Base-by-base conservation (phyloP, 2,888 invertebrate genomes). In the Agelastica alni region DNA sequence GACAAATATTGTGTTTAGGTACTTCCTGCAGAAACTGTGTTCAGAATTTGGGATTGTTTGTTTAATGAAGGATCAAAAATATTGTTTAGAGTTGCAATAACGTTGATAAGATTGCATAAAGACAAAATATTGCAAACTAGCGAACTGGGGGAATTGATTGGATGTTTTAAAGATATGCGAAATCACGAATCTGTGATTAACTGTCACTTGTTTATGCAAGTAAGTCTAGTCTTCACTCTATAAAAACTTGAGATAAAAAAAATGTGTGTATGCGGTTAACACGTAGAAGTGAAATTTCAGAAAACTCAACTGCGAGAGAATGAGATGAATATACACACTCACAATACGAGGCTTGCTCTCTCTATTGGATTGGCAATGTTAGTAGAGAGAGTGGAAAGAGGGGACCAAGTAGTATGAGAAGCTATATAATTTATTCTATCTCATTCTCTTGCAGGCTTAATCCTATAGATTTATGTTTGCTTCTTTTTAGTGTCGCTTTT, bases 21-120 rank as follows among this genome's bases (percentile, higher is more conserved):
- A 48, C 81, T 96, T 56, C 96, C 96, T 1, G 88, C 91, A 53
- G 96, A 96, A 85, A 96, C 96, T 4, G 94, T 95, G 32, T 80
- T 96, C 14, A 83, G 96, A 70, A 90, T 96, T 77, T 96, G 96
- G 96, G 96, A 97, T 77, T 94, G 95, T 71, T 79, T 96, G 55
- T 96, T 97, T 79, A 89, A 90, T 67, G 96, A 97, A 77, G 96
- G 96, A 34, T 91, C 90, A 55, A 96, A 96, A 79, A 88, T 96
- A 64, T 80, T 97, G 62, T 92, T 96, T 74, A 83, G 96, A 63
- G 94, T 93, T 2, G 93, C 92, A 46, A 72, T 96, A 61, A 88
- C 93, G 6, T 80, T 96, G 64, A 88, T 96, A 58, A 85, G 86
- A 67, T 80, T 84, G 52, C 89, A 92, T 71, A 83, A 83, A 67